Percentiles rank a stretch among this genome's conserved stretches.
phyloP scores from a whole-genome alignment of 1,140 invertebrate species.

The Drosophila fuyamai region DNA sequence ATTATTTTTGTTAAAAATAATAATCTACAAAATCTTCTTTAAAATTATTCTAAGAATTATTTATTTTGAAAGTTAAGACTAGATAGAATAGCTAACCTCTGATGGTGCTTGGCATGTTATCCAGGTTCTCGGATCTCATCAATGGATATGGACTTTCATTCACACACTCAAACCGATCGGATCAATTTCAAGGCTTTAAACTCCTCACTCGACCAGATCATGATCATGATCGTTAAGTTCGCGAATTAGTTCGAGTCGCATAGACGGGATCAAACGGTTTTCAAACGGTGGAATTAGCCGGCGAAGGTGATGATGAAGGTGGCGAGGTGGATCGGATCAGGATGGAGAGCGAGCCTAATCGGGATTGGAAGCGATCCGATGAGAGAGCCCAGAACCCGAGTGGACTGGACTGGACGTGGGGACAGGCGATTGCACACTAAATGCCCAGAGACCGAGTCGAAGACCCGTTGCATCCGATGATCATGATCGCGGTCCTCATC shows the following conservation, averaged over 20 bases:
- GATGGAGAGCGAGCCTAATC: conserved; percentile 23
- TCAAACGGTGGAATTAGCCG: conserved; percentile 65
- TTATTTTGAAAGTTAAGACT: too few relatives aligned
- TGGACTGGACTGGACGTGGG: conserved; percentile 75
- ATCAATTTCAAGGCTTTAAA: conserved; percentile 32
- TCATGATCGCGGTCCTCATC: conserved; percentile 26
- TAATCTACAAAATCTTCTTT: too few relatives aligned
- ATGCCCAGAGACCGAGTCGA: conserved; percentile 55
- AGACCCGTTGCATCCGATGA: conserved; percentile 59
- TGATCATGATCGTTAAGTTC: conserved; percentile 6
- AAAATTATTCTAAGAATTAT: too few relatives aligned
- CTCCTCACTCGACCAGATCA: conserved; percentile 29
- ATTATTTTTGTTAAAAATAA: too few relatives aligned
- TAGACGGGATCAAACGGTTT: conserved; percentile 54
- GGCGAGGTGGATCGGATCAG: conserved; percentile 25
- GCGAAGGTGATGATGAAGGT: conserved; percentile 17
- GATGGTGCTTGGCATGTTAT: conserved; percentile 79
- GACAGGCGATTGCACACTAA: conserved; percentile 81
- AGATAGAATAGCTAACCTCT: conserved; percentile 48
- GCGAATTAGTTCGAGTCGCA: conserved; percentile 35
- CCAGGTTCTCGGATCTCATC: conserved; percentile 59
- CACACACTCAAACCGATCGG: conserved; percentile 19
- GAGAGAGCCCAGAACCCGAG: conserved; percentile 33
- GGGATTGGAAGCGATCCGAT: conserved; percentile 6
- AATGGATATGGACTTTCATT: conserved; percentile 32